Percentiles rank a stretch among this genome's conserved stretches.
phyloP scores from a whole-genome alignment of 2,797 vertebrate species.

The Poecilia gillii region DNA sequence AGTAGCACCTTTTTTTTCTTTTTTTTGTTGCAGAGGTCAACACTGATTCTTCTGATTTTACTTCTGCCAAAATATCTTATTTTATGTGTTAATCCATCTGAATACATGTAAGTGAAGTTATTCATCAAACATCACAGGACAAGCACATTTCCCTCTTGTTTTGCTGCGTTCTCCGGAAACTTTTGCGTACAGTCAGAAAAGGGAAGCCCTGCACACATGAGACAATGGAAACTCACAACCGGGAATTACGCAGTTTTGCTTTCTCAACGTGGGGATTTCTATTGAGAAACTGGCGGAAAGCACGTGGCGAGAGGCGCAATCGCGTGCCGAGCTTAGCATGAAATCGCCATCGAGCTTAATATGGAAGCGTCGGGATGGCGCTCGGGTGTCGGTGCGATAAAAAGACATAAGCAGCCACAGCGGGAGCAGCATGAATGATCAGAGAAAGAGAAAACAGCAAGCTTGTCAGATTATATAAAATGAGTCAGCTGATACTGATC shows the following conservation, averaged over 20 bases:
- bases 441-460: conserved; percentile 33
- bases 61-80: not conserved
- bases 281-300: conserved; percentile 10
- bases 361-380: conserved; percentile 43
- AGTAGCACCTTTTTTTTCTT: not conserved
- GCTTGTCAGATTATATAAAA: conserved; percentile 56
- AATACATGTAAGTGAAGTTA: conserved; percentile 18
- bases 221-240: not conserved
- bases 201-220: not conserved
- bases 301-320: conserved; percentile 40
- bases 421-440: conserved; percentile 44
- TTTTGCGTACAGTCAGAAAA: conserved; percentile 6
- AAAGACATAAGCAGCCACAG: conserved; percentile 48
- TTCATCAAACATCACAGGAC: conserved; percentile 21
- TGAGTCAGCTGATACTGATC: conserved; percentile 64
- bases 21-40: not conserved
- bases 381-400: conserved; percentile 27
- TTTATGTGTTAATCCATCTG: too few species aligned
- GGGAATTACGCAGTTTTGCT: conserved; percentile 11
- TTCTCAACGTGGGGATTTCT: not conserved
- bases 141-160: conserved; percentile 39
- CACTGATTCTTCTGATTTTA: not conserved
- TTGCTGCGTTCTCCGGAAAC: conserved; percentile 19
- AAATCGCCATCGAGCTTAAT: conserved; percentile 20
- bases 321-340: conserved; percentile 34